Base-by-base conservation (phyloP, 2,797 vertebrate species). In the Adelosebastes latens region DNA sequence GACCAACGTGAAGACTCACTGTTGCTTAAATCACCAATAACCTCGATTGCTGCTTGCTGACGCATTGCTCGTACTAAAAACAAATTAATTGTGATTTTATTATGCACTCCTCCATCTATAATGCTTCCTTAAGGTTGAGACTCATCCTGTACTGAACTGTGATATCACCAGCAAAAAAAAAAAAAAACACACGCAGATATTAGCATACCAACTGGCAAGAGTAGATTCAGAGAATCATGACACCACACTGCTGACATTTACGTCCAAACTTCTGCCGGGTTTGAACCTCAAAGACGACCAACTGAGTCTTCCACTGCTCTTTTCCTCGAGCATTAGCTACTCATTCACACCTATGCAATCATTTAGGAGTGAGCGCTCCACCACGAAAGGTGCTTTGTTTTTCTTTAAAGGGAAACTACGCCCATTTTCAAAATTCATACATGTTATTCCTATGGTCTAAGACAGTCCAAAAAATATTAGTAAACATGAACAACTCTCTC, bases 341-440 rank as follows among this genome's bases (percentile, higher is more conserved):
- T 84, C 87, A 68, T 79, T 77, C 72, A 91, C 89, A 91, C 85
- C 93, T 95, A 95, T 95, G 94, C 94, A 95, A 93, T 81, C 90
- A 92, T 80, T 46, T 20, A 3, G 76, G 87, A 83, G 77, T 6
- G 32, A 79, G 78, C 72, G 12, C 80, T 85, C 81, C 71, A 10
- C 56, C 74, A 49, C 82, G 56, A 81, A 81, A 74, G 89, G 92
- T 87, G 90, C 91, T 91, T 87, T 20, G 7, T 49, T 49, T 49
- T 20, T 49, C 16, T 18, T 49, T 49, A 49, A 49, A 49, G 46
- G 46, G 46, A 18, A 49, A 49, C 46, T 20, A 49, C 18, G 16
- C 16, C 46, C 46, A 49, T 18, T 49, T 49, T 49, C 46, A 49
- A 49, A 49, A 49, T 49, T 49, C 46, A 49, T 49, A 49, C 18